Evolutionary conservation across 2,888 invertebrate genomes (phyloP).

Genomic region (Andricus curvator): DNA sequence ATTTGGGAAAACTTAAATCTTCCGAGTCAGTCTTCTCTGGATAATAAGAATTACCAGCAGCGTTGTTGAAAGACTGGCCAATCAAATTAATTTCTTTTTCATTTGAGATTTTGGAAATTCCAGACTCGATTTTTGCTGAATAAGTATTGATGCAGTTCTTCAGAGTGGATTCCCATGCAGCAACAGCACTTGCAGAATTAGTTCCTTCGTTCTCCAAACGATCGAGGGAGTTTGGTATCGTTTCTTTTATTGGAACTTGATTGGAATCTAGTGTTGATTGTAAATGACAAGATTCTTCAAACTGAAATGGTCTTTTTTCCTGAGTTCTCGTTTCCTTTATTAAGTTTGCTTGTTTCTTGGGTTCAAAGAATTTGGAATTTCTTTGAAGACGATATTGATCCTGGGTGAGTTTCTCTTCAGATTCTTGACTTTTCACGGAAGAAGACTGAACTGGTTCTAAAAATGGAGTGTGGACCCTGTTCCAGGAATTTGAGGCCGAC

Average conservation of each 20-base stretch:
- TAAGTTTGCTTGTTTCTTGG: background rate
- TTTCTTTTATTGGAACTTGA: background rate
- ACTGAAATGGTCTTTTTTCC: background rate
- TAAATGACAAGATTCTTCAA: background rate
- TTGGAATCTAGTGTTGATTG: background rate
- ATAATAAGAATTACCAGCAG: background rate
- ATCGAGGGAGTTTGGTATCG: background rate
- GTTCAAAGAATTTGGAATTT: background rate
- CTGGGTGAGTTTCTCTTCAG: background rate
- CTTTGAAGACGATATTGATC: background rate
- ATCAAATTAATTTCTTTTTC: background rate
- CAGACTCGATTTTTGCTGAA: background rate
- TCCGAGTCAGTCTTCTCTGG: background rate
- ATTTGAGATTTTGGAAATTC: background rate
- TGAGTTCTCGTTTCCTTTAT: background rate
- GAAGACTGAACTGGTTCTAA: background rate
- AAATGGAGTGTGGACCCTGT: background rate
- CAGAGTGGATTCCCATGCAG: background rate
- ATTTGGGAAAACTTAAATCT: background rate
- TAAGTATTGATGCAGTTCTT: background rate
- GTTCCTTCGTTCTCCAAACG: background rate
- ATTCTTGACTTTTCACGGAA: background rate
- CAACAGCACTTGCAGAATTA: background rate
- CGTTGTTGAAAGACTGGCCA: background rate
- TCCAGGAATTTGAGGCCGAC: background rate